Evolutionary conservation across 2,888 invertebrate species (phyloP).

Genomic region (Oscheius sp.): DNA sequence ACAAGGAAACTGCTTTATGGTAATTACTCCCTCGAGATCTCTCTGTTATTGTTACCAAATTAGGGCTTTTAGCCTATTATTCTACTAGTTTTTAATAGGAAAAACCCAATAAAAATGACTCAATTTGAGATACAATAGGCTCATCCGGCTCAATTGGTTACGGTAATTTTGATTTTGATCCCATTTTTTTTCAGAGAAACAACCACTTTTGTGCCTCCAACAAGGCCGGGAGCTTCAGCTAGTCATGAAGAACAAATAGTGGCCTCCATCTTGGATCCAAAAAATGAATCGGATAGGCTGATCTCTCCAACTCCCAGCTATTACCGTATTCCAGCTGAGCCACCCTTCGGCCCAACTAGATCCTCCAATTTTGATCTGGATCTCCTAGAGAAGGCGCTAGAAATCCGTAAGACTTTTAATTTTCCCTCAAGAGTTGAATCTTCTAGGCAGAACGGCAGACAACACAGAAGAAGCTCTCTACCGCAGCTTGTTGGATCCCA

Average conservation of each 20-base stretch:
- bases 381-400: constrained; percentile 15
- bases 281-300: neutral
- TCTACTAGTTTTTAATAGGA: neutral
- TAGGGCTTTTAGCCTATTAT: no score
- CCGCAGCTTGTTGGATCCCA: constrained; percentile 59
- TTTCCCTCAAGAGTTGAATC: neutral
- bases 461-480: constrained; percentile 66
- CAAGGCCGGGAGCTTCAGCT: neutral
- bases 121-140: no score
- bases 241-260: neutral
- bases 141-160: no score
- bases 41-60: no score
- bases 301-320: neutral
- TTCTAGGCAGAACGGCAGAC: constrained; percentile 58
- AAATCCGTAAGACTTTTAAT: neutral
- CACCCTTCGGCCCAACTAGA: constrained; percentile 8
- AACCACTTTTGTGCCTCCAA: neutral
- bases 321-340: constrained; percentile 6
- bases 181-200: neutral
- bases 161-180: no score
- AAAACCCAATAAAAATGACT: no score
- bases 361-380: neutral
- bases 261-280: neutral
- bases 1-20: no score
- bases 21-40: neutral